Evolutionary conservation across 2,888 invertebrate genomes (phyloP).

Genomic region (Cryptus viduatorius): DNA sequence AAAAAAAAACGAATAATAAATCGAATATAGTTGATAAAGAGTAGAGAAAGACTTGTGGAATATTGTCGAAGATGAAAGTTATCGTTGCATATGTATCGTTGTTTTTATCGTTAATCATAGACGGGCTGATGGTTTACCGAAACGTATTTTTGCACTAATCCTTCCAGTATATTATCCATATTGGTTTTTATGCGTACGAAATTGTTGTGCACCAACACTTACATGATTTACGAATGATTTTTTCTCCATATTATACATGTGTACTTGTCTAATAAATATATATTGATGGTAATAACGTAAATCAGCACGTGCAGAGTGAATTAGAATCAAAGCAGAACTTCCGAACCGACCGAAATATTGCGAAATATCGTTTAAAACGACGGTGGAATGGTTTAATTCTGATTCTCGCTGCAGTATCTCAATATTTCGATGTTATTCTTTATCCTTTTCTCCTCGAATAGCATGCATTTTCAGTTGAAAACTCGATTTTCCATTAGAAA

Average conservation of each 20-base stretch:
- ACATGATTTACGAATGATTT: constrained; percentile 54
- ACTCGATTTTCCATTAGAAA: not conserved
- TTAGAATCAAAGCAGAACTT: not conserved
- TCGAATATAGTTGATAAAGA: not conserved
- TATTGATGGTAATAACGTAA: constrained; percentile 71
- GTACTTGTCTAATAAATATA: constrained; percentile 70
- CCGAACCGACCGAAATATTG: not conserved
- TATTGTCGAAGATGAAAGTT: constrained; percentile 21
- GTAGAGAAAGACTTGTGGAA: constrained; percentile 34
- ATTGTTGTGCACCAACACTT: constrained; percentile 48
- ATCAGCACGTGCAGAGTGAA: constrained; percentile 40
- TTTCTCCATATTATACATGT: constrained; percentile 61
- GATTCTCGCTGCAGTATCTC: constrained; percentile 30
- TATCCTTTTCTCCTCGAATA: constrained; percentile 6
- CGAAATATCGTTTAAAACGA: not conserved
- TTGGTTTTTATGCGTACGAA: constrained; percentile 23
- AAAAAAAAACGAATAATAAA: constrained; percentile 35
- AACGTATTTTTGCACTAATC: constrained; percentile 60
- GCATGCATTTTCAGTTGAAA: not conserved
- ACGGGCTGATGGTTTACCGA: constrained; percentile 54
- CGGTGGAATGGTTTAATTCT: not conserved
- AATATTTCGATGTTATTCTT: constrained; percentile 6
- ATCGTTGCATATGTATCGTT: constrained; percentile 46
- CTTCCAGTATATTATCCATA: constrained; percentile 7
- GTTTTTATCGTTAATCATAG: constrained; percentile 51